phyloP scores from a whole-genome alignment of 1,140 invertebrate species.

The Chironomus striatipennis region DNA sequence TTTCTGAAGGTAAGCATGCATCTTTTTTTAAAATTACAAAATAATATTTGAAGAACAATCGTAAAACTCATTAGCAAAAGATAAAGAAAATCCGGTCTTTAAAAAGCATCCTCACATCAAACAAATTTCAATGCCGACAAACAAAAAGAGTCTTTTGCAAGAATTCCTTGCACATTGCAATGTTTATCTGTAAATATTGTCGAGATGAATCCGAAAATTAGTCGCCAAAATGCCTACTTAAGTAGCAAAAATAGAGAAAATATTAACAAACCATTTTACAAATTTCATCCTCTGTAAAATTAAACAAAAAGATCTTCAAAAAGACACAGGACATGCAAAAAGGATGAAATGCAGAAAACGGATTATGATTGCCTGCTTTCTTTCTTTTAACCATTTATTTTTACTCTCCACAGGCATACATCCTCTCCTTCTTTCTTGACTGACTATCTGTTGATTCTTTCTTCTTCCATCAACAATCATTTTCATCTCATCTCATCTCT shows the following conservation, averaged over 20 bases:
- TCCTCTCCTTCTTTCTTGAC: neutral
- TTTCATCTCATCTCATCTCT: neutral
- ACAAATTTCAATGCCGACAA: neutral
- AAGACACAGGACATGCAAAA: conserved; percentile 10
- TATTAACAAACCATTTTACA: conserved; percentile 17
- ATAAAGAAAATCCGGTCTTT: too few relatives aligned
- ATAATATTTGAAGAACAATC: too few relatives aligned
- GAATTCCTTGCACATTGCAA: neutral
- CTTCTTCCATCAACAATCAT: neutral
- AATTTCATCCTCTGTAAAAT: conserved; percentile 5
- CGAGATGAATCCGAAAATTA: neutral
- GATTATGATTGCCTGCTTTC: neutral
- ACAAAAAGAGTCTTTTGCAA: neutral
- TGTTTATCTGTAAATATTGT: neutral
- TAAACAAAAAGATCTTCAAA: neutral
- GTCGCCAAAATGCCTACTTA: conserved; percentile 16
- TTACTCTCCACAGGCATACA: neutral
- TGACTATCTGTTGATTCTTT: conserved; percentile 19
- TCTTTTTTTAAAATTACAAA: too few relatives aligned
- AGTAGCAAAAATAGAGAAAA: conserved; percentile 16
- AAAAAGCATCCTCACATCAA: neutral
- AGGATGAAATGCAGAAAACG: neutral
- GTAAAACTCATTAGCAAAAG: too few relatives aligned
- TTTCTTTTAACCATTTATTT: neutral
- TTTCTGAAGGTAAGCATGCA: too few relatives aligned